Evolutionary conservation across 53 echinoderm and acorn worm species (phyloP).

Genomic region (Patiria pectinifera): DNA sequence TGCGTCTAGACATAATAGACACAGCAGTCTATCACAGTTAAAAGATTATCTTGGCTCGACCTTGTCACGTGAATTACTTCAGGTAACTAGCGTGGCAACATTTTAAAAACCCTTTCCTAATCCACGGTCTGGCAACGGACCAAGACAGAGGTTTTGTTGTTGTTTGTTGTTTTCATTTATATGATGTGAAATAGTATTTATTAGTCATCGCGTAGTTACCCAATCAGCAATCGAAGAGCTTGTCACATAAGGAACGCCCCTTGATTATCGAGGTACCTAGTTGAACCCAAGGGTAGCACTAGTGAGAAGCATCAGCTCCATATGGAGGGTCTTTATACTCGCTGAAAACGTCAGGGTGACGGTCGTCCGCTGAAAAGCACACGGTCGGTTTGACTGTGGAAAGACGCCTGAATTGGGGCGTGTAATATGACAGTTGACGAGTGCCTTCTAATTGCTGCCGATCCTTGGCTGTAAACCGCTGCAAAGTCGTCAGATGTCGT

Average conservation of each 20-base stretch:
- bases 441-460: conserved; percentile 23
- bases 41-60: too few relatives aligned
- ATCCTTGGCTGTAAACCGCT: not conserved
- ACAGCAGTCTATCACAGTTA: too few relatives aligned
- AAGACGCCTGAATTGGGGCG: conserved; percentile 42
- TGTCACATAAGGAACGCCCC: not conserved
- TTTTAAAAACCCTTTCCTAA: too few relatives aligned
- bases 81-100: too few relatives aligned
- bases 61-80: too few relatives aligned
- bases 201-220: not conserved
- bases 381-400: conserved; percentile 14
- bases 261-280: not conserved
- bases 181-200: too few relatives aligned
- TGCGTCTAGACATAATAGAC: too few relatives aligned
- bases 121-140: too few relatives aligned
- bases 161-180: too few relatives aligned
- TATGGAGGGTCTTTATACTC: not conserved
- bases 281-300: not conserved
- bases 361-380: conserved; percentile 3
- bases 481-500: conserved; percentile 17
- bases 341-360: not conserved
- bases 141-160: too few relatives aligned
- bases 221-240: not conserved
- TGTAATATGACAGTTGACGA: conserved; percentile 44
- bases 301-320: not conserved